Evolutionary conservation across 2,113 vertebrate species (phyloP), one percentile per base, ranked within the genome.

Genomic region (Anseranas semipalmata): DNA sequence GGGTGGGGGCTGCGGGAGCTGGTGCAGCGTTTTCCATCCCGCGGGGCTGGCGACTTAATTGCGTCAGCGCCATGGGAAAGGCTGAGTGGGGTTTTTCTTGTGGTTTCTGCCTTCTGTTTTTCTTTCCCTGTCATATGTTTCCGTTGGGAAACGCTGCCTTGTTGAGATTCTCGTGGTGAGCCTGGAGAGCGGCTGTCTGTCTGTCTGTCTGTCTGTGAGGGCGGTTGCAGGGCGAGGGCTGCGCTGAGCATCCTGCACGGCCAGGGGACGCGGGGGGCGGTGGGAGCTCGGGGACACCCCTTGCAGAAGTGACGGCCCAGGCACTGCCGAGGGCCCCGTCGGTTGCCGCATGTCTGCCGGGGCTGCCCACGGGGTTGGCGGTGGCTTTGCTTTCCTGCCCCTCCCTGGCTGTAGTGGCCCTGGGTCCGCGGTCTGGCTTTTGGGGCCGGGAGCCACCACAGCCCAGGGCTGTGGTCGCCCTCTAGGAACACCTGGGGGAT

Each of bases 11-110:
- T 17, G 35, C 2, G 11, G 82, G 65, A 78, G 55, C 93, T 59
- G 83, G 72, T 39, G 3, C 46, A 84, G 70, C 7, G 0, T 70
- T 84, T 90, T 81, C 86, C 89, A 63, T 78, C 94, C 95, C 50
- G 7, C 22, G 11, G 85, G 88, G 78, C 87, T 56, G 78, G 74
- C 0, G 74, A 16, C 87, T 89, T 27, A 1, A 13, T 95, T 91
- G 91, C 83, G 72, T 95, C 95, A 95, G 92, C 2, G 32, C 75
- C 83, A 18, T 39, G 96, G 94, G 93, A 95, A 95, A 85, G 94
- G 93, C 95, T 52, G 91, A 90, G 83, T 30, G 83, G 94, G 85
- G 86, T 27, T 96, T 96, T 95, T 97, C 89, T 94, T 96, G 96
- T 94, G 96, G 96, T 96, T 97, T 92, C 84, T 71, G 50, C 5